These are phyloP conservation scores for Cisticola juncidis DNA, from an alignment of 2,113 vertebrate species.

Conservation along the genomic window DNA sequence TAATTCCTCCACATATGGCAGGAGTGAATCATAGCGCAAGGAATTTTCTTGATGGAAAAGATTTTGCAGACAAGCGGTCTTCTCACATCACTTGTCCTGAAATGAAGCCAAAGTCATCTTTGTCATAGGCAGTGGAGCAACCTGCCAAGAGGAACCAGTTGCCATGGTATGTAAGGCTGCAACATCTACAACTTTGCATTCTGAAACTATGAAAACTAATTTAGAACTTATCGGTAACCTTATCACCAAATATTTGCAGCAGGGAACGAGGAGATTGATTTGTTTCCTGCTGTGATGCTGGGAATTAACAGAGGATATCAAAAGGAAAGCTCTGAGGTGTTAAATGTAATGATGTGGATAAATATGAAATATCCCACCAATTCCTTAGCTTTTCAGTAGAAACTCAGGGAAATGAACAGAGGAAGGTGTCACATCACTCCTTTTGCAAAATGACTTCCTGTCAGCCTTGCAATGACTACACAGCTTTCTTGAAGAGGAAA, in stretches of 20 bases:
- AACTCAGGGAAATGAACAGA: neutral
- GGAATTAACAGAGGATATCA: conserved; percentile 25
- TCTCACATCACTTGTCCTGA: neutral
- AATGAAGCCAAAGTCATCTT: conserved; percentile 3
- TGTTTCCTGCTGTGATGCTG: conserved; percentile 1
- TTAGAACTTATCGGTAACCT: neutral
- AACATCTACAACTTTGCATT: neutral
- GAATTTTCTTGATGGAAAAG: neutral
- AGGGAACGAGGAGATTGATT: neutral
- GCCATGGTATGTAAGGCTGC: neutral
- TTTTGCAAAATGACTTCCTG: neutral
- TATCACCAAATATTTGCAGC: conserved; percentile 7
- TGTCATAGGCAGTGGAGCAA: neutral
- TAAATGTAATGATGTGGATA: neutral
- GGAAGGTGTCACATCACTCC: neutral
- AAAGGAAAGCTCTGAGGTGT: neutral
- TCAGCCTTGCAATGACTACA: neutral
- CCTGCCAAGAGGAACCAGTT: conserved; percentile 5
- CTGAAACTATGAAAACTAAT: neutral
- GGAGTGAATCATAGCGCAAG: neutral
- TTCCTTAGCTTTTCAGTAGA: neutral
- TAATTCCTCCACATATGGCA: neutral
- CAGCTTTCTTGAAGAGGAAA: neutral
- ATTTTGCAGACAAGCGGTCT: neutral
- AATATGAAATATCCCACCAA: neutral